Evolutionary conservation across 2,888 invertebrate species (phyloP).

Genomic region (Callosobruchus maculatus): DNA sequence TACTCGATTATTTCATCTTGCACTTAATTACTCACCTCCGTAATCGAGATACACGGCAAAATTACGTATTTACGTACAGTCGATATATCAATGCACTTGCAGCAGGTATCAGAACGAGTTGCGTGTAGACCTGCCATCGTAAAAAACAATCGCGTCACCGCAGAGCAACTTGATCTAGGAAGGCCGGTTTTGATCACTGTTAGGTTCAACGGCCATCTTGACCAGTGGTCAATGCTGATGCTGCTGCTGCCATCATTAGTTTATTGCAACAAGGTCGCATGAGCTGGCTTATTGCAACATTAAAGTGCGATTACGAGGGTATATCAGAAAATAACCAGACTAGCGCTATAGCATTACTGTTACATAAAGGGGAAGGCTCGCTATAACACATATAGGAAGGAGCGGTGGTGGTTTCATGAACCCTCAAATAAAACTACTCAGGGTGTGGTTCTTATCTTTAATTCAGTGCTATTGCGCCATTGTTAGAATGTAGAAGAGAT

Average conservation of each 20-base stretch:
- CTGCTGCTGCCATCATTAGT: neutral
- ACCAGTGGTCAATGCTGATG: neutral
- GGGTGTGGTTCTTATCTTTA: no score
- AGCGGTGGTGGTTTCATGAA: no score
- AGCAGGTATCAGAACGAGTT: neutral
- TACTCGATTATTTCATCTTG: neutral
- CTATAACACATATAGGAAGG: no score
- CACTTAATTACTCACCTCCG: neutral
- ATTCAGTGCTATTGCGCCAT: no score
- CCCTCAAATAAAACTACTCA: no score
- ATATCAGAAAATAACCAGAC: no score
- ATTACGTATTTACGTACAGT: neutral
- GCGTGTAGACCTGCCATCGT: neutral
- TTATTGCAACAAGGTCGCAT: no score
- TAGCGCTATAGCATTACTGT: no score
- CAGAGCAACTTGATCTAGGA: neutral
- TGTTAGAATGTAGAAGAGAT: no score
- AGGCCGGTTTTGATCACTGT: neutral
- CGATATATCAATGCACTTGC: neutral
- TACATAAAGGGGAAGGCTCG: no score
- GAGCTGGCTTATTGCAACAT: no score
- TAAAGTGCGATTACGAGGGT: no score
- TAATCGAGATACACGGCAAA: neutral
- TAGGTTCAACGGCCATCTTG: neutral
- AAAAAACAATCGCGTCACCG: neutral